Evolutionary conservation across 2,113 vertebrate species (phyloP).

Genomic region (Podarcis cretensis): DNA sequence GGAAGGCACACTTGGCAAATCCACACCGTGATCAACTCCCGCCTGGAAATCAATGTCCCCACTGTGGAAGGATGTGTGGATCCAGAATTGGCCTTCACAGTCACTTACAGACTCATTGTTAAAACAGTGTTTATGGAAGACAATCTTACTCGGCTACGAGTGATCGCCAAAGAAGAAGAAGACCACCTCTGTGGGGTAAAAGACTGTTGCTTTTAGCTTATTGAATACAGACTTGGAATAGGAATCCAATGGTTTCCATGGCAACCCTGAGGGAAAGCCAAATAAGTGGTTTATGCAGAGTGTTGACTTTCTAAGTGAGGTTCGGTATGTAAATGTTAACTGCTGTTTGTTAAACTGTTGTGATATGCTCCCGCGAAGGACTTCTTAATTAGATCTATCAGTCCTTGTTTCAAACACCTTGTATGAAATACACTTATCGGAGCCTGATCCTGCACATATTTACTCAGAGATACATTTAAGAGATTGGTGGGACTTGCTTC

Average conservation of each 20-base stretch:
- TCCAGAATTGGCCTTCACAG: too few species aligned
- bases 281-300: constrained; percentile 4
- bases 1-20: too few species aligned
- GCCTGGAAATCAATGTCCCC: too few species aligned
- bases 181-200: neutral
- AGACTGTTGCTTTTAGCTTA: neutral
- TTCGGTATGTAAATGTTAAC: constrained; percentile 3
- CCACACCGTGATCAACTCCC: too few species aligned
- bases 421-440: neutral
- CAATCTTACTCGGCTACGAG: too few species aligned
- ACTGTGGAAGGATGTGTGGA: too few species aligned
- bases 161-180: too few species aligned
- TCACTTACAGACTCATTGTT: too few species aligned
- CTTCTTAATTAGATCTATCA: neutral
- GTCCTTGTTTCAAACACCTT: neutral
- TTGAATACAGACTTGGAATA: neutral
- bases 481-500: neutral
- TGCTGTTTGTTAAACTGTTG: constrained; percentile 10
- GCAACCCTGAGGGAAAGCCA: neutral
- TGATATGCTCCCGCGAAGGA: neutral
- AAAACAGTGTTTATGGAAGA: too few species aligned
- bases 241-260: neutral
- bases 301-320: neutral
- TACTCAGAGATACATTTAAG: neutral
- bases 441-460: neutral